Evolutionary conservation across 2,888 invertebrate species (phyloP), one percentile per base, ranked within the genome.

Genomic region (Loripinus fragilis): DNA sequence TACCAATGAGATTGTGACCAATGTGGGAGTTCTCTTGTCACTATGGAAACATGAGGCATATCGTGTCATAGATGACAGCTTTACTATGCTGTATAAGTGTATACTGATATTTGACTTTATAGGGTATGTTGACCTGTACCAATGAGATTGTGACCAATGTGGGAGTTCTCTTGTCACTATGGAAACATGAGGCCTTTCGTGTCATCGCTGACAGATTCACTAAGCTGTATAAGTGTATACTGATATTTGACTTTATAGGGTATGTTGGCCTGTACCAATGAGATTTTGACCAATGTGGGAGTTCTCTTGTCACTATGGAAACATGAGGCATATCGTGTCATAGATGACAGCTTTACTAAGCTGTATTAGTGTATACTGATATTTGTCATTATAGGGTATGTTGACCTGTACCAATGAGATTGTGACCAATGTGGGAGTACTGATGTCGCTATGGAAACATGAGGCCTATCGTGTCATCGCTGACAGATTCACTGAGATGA

Each of bases 41-140:
- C 94, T 99, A 72, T 99, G 99, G 99, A 98, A 98, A 93, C 98
- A 99, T 92, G 99, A 99, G 94, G 97, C 97, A 87, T 96, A 96
- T 7, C 94, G 95, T 74, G 95, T 95, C 42, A 94, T 95, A 74
- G 94, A 95, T 20, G 95, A 95, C 91, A 93, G 95, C 92, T 95
- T 95, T 89, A 94, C 94, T 0, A 93, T 92, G 30, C 81, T 88
- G 5, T n/a, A n/a, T n/a, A n/a, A n/a, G n/a, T n/a, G n/a, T n/a
- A n/a, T n/a, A n/a, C n/a, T n/a, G n/a, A n/a, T n/a, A n/a, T n/a
- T n/a, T n/a, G n/a, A n/a, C 1, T 48, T 83, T 80, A 48, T 79
- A 92, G 92, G 94, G 94, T 17, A 98, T 99, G 98, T 96, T 98
- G 76, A 97, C 97, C 41, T 97, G 98, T 7, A 94, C 97, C 76